Percentiles rank a stretch among this genome's conserved stretches.
These are phyloP conservation scores for Amphipyra berbera DNA, from an alignment of 2,888 invertebrate genomes.

Conservation along the genomic window DNA sequence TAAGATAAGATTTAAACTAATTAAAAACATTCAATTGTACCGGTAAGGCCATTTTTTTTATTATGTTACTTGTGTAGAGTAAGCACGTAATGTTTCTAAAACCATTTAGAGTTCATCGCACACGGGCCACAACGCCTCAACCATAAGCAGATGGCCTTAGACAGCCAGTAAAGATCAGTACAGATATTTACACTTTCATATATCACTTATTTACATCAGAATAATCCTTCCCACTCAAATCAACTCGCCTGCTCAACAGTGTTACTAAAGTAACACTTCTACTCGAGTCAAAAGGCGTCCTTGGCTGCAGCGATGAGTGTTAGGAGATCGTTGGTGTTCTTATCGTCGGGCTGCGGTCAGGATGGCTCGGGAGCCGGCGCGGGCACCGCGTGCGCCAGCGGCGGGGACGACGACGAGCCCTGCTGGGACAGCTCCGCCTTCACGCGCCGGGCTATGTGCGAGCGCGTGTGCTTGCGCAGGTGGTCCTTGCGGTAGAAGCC, in stretches of 20 bases:
- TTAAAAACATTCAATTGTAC: background rate
- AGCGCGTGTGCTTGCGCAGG: constrained; percentile 95
- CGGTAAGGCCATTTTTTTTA: constrained; percentile 10
- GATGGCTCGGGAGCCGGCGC: constrained; percentile 77
- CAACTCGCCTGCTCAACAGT: constrained; percentile 18
- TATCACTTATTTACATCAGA: background rate
- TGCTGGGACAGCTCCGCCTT: constrained; percentile 95
- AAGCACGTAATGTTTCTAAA: background rate
- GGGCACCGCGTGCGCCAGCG: constrained; percentile 66
- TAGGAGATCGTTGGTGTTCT: constrained; percentile 73
- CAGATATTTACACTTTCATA: constrained; percentile 17
- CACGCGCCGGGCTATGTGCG: constrained; percentile 95
- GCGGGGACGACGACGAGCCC: constrained; percentile 70
- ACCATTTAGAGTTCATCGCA: background rate
- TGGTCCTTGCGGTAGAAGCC: constrained; percentile 97
- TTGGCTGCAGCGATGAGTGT: constrained; percentile 83
- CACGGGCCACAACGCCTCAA: no score
- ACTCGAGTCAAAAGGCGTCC: constrained; percentile 74
- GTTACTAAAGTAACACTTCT: constrained; percentile 4
- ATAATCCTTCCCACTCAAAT: constrained; percentile 10
- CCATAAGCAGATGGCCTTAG: no score
- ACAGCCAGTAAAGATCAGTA: background rate
- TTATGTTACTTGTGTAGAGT: background rate
- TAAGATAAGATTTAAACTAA: background rate
- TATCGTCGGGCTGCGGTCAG: constrained; percentile 81